Base-by-base conservation (phyloP, 2,797 vertebrate species). In the Hypotaenidia okinawae region DNA sequence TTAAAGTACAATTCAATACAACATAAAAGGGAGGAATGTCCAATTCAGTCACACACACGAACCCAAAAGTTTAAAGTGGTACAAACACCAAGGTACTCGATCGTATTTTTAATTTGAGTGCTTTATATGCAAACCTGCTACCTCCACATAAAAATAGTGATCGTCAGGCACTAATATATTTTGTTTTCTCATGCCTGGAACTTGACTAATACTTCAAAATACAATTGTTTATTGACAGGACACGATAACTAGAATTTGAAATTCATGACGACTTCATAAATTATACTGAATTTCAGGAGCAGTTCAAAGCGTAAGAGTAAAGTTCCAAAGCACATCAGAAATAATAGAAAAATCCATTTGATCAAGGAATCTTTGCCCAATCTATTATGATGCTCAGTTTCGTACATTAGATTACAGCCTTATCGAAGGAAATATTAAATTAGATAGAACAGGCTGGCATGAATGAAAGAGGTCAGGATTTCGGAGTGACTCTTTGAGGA, bases 1-100 rank as follows among this genome's bases (percentile, higher is more conserved):
- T 97, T 97, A 97, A 97, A 97, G 89, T 97, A 94, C 91, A 97
- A 70, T 93, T 95, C 90, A 92, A 81, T 94, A 84, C 58, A 95
- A 89, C 66, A 94, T 77, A 89, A 96, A 96, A 96, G 95, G 72
- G 35, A 94, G 72, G 74, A 93, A 93, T 82, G 91, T 96, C 90
- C 75, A 91, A 78, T 94, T 95, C 68, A 82, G 64, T 94, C 55
- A 91, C 52, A 91, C 41, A 92, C 33, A 84, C 11, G 30, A 95
- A 94, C 95, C 54, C 75, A 69, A 83, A 91, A 93, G 74, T 95
- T 86, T 92, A 84, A 97, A 91, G 74, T 89, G 80, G 82, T 82
- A 94, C 94, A 90, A 84, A 70, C 55, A 67, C 11, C 35, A 41
- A 18, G 63, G 74, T 89, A 90, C 43, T 86, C 61, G 41, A 69